Evolutionary conservation across 2,888 invertebrate genomes (phyloP).

Genomic region (Choristoneura rosaceana): DNA sequence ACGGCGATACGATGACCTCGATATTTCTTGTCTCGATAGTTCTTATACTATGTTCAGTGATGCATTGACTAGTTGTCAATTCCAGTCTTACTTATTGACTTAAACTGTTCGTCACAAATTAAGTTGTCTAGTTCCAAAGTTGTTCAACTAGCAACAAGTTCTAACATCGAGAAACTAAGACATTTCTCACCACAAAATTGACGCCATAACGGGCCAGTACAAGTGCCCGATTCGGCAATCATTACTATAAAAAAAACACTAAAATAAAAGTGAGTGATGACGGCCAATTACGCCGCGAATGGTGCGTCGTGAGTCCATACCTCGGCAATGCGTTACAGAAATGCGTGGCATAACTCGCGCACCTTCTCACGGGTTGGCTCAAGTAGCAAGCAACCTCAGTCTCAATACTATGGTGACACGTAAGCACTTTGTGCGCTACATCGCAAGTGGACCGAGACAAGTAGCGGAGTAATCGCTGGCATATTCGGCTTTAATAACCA

Average conservation of each 20-base stretch:
- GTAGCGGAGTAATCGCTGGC: conserved; percentile 48
- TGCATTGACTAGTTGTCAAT: not conserved
- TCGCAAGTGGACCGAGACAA: conserved; percentile 69
- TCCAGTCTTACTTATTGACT: not conserved
- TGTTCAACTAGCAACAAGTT: not conserved
- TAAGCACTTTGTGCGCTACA: conserved; percentile 73
- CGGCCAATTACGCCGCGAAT: conserved; percentile 21
- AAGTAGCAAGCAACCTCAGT: conserved; percentile 31
- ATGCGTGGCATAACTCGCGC: conserved; percentile 44
- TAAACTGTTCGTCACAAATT: not conserved
- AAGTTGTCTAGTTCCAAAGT: not conserved
- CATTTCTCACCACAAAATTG: not conserved
- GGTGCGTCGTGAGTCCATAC: conserved; percentile 12
- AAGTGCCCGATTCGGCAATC: not conserved
- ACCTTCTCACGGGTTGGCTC: conserved; percentile 51
- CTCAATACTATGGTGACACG: conserved; percentile 67
- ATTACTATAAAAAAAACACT: not conserved
- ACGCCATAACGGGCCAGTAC: not conserved
- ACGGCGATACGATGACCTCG: conserved; percentile 11
- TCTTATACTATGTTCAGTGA: not conserved
- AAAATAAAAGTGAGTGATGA: conserved; percentile 23
- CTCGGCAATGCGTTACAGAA: conserved; percentile 15
- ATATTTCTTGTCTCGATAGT: conserved; percentile 3
- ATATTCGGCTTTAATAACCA: not conserved
- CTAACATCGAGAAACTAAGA: not conserved